Base-by-base conservation (phyloP, 2,888 invertebrate genomes). In the Fragum fragum region DNA sequence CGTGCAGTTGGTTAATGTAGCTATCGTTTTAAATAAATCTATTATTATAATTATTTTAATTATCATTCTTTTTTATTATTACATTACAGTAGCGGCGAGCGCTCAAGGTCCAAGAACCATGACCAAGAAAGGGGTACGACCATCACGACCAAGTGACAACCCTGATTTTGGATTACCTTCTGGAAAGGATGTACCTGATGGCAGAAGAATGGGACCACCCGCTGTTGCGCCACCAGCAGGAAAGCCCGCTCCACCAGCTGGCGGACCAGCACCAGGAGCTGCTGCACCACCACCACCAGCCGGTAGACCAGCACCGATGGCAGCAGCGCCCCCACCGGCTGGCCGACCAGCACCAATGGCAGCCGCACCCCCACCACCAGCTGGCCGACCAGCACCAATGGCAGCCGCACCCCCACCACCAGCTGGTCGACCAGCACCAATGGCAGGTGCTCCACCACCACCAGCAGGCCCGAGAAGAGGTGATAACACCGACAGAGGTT, bases 51-150 rank as follows among this genome's bases (percentile, higher is more conserved):
- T n/a, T n/a, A n/a, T n/a, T n/a, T n/a, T n/a, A n/a, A n/a, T n/a
- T n/a, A n/a, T n/a, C n/a, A n/a, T n/a, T n/a, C n/a, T n/a, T n/a
- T n/a, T n/a, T n/a, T n/a, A n/a, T n/a, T n/a, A n/a, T 36, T 47
- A 9, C 47, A 23, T 82, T 79, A 53, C 76, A 83, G 83, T 73
- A 47, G 42, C 71, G 9, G 52, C 76, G 73, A 76, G 75, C 73
- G 79, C 82, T 70, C 82, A 82, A 47, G 76, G 77, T 11, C 81
- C 81, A 29, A 76, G 73, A 9, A 83, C 79, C 32, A 47, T 55
- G 21, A 77, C 74, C 55, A 83, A 61, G 79, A 83, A 79, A 59
- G 83, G 83, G 9, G 23, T 23, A 21, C 79, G 71, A 7, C 79
- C 77, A 0, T 26, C 63, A n/a, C 76, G 80, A 21, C 72, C 23